phyloP scores from a whole-genome alignment of 2,113 vertebrate species.

The Archocentrus centrarchus region DNA sequence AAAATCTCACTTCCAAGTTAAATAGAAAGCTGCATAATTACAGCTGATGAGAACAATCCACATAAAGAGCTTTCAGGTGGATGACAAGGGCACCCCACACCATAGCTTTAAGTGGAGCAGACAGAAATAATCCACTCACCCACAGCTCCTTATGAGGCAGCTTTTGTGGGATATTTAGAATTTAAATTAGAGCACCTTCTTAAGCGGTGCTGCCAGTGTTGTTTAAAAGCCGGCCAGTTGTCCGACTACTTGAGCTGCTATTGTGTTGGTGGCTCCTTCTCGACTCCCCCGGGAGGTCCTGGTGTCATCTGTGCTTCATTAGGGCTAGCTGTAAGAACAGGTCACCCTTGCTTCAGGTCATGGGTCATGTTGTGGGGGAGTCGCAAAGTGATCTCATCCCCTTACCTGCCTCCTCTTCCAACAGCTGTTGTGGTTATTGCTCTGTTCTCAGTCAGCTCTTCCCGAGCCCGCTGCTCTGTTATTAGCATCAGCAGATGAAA shows the following conservation, averaged over 20 bases:
- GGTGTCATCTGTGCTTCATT: conserved; percentile 36
- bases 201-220: background rate
- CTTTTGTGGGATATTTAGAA: background rate
- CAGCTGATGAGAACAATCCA: conserved; percentile 56
- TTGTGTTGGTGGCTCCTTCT: background rate
- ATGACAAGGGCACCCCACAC: conserved; percentile 22
- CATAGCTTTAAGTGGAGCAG: conserved; percentile 24
- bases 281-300: conserved; percentile 9
- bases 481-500: conserved; percentile 9
- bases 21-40: conserved; percentile 41
- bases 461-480: background rate
- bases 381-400: background rate
- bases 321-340: background rate
- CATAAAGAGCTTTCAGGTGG: conserved; percentile 53
- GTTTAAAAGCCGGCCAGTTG: background rate
- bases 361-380: conserved; percentile 46
- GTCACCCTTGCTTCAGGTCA: conserved; percentile 28
- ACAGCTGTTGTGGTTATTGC: conserved; percentile 59
- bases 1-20: background rate
- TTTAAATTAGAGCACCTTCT: background rate
- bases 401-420: conserved; percentile 19
- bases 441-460: conserved; percentile 24
- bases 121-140: conserved; percentile 30
- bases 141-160: background rate
- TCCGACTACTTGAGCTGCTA: background rate